Conservation (phyloP, 1,140 invertebrate genomes). For the Drosophila oshimai region DNA sequence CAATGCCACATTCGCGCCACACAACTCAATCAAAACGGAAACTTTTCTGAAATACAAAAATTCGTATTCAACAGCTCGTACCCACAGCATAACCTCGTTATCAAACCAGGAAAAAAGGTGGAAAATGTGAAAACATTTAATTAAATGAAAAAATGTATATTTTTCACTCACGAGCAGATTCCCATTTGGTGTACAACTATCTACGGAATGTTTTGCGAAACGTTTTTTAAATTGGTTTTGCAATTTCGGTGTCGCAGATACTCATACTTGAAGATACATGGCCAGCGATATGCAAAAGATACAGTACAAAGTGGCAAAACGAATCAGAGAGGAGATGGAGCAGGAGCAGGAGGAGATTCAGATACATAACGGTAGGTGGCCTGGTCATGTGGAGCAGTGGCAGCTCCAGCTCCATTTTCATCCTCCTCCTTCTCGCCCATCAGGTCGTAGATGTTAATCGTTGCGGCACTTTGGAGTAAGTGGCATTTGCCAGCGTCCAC, state of each 20-base stretch:
- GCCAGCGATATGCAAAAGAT: slow-evolving; percentile 75
- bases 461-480: slow-evolving; percentile 79
- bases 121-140: slow-evolving; percentile 38
- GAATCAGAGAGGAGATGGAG: slow-evolving; percentile 7
- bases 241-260: slow-evolving; percentile 69
- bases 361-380: slow-evolving; percentile 68
- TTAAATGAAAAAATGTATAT: slow-evolving; percentile 53
- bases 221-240: slow-evolving; percentile 72
- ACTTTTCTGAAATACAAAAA: slow-evolving; percentile 10
- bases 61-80: background rate
- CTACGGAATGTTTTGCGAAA: slow-evolving; percentile 47
- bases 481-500: slow-evolving; percentile 77
- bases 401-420: background rate
- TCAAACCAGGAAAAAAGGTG: slow-evolving; percentile 19
- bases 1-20: slow-evolving; percentile 13
- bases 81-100: slow-evolving; percentile 46
- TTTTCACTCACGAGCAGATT: slow-evolving; percentile 49
- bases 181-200: slow-evolving; percentile 57
- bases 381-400: slow-evolving; percentile 25
- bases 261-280: slow-evolving; percentile 76
- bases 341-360: background rate
- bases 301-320: slow-evolving; percentile 45
- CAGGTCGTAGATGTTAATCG: slow-evolving; percentile 80
- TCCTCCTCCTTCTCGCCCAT: slow-evolving; percentile 22
- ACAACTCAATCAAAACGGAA: slow-evolving; percentile 56